Evolutionary conservation across 2,797 vertebrate genomes (phyloP).

Genomic region (Tamandua tetradactyla): DNA sequence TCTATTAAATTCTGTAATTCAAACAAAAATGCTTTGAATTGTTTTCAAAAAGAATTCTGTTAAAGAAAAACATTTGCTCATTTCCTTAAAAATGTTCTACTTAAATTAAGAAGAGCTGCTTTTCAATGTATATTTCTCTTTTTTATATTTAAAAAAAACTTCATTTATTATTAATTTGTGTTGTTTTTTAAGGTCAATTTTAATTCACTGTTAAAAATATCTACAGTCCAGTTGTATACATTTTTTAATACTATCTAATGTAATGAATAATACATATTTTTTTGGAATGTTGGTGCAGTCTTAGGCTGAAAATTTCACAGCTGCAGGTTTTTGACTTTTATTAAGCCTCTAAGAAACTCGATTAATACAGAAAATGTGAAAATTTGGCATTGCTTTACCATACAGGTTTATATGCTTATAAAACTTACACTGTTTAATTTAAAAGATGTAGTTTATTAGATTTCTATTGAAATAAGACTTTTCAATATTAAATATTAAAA

Average conservation of each 20-base stretch:
- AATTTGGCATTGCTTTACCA: conserved; percentile 33
- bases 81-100: conserved; percentile 7
- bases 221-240: not conserved
- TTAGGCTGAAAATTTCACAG: conserved; percentile 16
- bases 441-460: conserved; percentile 47
- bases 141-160: conserved; percentile 32
- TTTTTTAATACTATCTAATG: not conserved
- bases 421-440: conserved; percentile 23
- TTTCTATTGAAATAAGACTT: conserved; percentile 48
- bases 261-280: not conserved
- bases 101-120: not conserved
- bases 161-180: conserved; percentile 10
- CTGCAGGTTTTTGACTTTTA: conserved; percentile 21
- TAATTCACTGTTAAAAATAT: not conserved
- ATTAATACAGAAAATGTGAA: conserved; percentile 24
- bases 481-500: conserved; percentile 59
- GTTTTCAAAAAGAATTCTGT: conserved; percentile 51
- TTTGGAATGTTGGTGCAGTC: not conserved
- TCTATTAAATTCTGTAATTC: not conserved
- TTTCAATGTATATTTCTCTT: conserved; percentile 31
- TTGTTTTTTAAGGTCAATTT: not conserved
- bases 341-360: conserved; percentile 18
- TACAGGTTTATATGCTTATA: conserved; percentile 17
- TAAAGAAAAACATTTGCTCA: not conserved
- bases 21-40: not conserved